Base-by-base conservation (phyloP, 2,888 invertebrate species). In the Leptarthrus brevirostris region DNA sequence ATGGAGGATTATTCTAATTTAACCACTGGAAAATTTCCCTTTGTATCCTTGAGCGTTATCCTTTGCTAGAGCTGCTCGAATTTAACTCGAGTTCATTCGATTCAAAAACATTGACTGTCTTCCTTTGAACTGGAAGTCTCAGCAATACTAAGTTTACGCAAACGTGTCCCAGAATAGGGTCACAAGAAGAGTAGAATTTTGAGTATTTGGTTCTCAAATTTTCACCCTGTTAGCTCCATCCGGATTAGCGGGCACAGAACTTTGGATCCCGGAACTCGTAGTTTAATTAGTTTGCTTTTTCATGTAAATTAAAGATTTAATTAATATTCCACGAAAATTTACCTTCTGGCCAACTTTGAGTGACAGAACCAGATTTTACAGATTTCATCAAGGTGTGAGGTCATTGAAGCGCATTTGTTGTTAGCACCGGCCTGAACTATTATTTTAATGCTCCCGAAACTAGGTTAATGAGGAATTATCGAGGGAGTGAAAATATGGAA, bases 251-350 rank as follows among this genome's bases (percentile, higher is more conserved):
- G 47, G 49, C 47, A 18, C 20, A 66, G 30, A 12, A 53, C 47
- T 49, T 49, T 14, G 26, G 22, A 26, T 47, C 49, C 47, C 26
- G 47, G 26, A 18, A 47, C 49, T 66, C 44, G 47, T 66, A 66
- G 66, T 66, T 66, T 66, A 66, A 66, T 66, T 66, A 66, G 66
- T 66, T 66, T 66, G 26, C 66, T 66, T 66, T 66, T 66, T 66
- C 66, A 66, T 66, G 66, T 66, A 47, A 66, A 66, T 66, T 47
- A 36, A 26, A 66, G 49, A 66, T 47, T 66, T 18, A 47, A 66
- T 66, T 66, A 66, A 47, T 66, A 66, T 66, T 66, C 66, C 66
- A 66, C 66, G 49, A n/a, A 22, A 66, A 47, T 44, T 26, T 22
- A 44, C 44, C 66, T 49, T 66, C 14, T 47, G 61, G 40, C 22